Conservation (phyloP, 2,797 vertebrate genomes). For the Knipowitschia caucasica region DNA sequence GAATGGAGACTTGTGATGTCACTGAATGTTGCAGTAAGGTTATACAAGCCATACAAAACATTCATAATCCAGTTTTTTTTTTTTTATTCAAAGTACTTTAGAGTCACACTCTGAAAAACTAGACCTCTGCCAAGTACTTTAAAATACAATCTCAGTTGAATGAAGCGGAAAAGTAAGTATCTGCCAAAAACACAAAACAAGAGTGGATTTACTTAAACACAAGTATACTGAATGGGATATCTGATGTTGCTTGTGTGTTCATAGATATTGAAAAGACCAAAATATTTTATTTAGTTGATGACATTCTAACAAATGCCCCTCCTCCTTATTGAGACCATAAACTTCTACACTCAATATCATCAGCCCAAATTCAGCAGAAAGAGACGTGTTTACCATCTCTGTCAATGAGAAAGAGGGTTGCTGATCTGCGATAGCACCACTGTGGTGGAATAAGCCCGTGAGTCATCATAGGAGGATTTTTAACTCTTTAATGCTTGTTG, state of each 20-base stretch:
- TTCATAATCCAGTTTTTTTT: too few species aligned
- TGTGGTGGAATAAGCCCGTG: slow-evolving; percentile 65
- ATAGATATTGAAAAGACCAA: too few species aligned
- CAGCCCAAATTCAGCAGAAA: slow-evolving; percentile 18
- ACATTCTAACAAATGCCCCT: slow-evolving; percentile 18
- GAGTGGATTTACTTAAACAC: slow-evolving; percentile 15
- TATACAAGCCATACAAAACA: slow-evolving; percentile 17
- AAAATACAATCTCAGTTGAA: slow-evolving; percentile 13
- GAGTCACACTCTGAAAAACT: too few species aligned
- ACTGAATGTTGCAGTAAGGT: slow-evolving; percentile 38
- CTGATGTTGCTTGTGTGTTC: slow-evolving; percentile 18
- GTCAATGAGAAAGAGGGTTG: slow-evolving; percentile 30
- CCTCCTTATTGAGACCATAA: slow-evolving; percentile 27
- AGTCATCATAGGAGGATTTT: slow-evolving; percentile 73
- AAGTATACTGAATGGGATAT: slow-evolving; percentile 17
- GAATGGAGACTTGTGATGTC: slow-evolving; percentile 48
- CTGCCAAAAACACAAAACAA: slow-evolving; percentile 7
- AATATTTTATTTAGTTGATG: not conserved
- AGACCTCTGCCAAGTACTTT: not conserved
- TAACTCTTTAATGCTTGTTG: slow-evolving; percentile 61
- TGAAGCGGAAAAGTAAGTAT: not conserved
- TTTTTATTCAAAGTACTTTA: too few species aligned
- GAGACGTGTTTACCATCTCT: slow-evolving; percentile 56
- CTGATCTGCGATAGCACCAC: slow-evolving; percentile 69
- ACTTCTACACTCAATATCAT: not conserved